phyloP scores from a whole-genome alignment of 2,113 vertebrate genomes.

The Phalacrocorax brasilianus region DNA sequence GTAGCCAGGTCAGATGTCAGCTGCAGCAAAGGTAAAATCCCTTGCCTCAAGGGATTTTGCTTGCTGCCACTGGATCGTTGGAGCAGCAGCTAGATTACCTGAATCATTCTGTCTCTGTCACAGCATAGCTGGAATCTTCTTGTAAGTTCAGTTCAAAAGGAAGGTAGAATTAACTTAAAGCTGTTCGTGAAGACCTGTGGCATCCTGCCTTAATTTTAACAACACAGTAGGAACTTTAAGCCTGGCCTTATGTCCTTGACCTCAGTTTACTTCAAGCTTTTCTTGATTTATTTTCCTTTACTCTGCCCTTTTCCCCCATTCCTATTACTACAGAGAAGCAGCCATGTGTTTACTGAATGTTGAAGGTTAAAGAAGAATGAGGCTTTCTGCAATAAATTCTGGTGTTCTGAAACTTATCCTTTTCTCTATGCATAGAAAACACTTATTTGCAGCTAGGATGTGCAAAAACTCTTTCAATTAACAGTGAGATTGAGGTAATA shows the following conservation, averaged over 20 bases:
- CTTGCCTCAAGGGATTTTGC: not conserved
- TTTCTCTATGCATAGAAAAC: not conserved
- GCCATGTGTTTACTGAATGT: not conserved
- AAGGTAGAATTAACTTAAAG: not conserved
- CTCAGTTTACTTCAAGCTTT: not conserved
- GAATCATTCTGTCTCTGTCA: not conserved
- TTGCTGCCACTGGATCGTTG: fast-evolving
- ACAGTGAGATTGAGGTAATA: not conserved
- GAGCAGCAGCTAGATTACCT: not conserved
- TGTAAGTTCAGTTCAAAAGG: not conserved
- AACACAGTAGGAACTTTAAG: not conserved
- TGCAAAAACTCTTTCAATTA: not conserved
- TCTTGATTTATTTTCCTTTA: not conserved
- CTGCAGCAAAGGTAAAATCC: not conserved
- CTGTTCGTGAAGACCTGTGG: not conserved
- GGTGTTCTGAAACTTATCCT: not conserved
- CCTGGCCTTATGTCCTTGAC: not conserved
- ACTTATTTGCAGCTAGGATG: not conserved
- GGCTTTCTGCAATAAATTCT: not conserved
- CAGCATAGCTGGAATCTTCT: not conserved
- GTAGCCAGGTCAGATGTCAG: not conserved
- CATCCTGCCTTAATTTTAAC: not conserved
- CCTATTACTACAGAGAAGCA: not conserved
- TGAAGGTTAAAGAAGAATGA: not conserved
- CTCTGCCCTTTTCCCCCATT: not conserved